Evolutionary conservation across 2,888 invertebrate genomes (phyloP).

Genomic region (Cynaeus angustus): DNA sequence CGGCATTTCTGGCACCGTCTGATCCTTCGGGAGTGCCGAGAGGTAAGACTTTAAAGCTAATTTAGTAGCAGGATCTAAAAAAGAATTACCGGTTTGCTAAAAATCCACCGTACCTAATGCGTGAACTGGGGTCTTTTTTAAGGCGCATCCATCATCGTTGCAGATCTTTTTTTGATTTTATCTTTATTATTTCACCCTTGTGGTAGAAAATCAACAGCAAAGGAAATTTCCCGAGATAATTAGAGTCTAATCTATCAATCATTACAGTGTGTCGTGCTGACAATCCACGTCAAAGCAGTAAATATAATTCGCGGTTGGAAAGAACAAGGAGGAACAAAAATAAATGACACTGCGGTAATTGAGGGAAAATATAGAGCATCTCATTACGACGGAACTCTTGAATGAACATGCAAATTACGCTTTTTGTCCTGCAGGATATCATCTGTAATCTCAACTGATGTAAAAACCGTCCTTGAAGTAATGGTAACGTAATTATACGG

Average conservation of each 20-base stretch:
- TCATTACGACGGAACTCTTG: constrained; percentile 39
- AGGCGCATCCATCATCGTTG: too few relatives aligned
- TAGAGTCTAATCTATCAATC: constrained; percentile 10
- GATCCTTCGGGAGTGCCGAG: constrained; percentile 69
- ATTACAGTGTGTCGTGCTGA: constrained; percentile 21
- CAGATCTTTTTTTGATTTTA: too few relatives aligned
- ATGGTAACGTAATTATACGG: constrained; percentile 44
- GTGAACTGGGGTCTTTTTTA: too few relatives aligned
- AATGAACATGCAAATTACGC: constrained; percentile 46
- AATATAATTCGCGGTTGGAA: constrained; percentile 4
- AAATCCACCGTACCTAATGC: too few relatives aligned
- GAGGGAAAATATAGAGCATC: constrained; percentile 27
- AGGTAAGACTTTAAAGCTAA: constrained; percentile 58
- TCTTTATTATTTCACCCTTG: too few relatives aligned
- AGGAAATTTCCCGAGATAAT: neutral
- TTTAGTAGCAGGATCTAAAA: too few relatives aligned
- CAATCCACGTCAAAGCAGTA: constrained; percentile 10
- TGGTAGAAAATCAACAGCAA: neutral
- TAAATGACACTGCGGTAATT: constrained; percentile 30
- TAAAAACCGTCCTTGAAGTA: constrained; percentile 44
- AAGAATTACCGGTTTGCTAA: too few relatives aligned
- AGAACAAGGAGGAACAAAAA: constrained; percentile 24
- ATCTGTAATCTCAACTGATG: constrained; percentile 33
- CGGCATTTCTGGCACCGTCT: constrained; percentile 79
- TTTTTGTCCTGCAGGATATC: constrained; percentile 45